Base-by-base conservation (phyloP, 2,888 invertebrate genomes). In the Idaea biselata region DNA sequence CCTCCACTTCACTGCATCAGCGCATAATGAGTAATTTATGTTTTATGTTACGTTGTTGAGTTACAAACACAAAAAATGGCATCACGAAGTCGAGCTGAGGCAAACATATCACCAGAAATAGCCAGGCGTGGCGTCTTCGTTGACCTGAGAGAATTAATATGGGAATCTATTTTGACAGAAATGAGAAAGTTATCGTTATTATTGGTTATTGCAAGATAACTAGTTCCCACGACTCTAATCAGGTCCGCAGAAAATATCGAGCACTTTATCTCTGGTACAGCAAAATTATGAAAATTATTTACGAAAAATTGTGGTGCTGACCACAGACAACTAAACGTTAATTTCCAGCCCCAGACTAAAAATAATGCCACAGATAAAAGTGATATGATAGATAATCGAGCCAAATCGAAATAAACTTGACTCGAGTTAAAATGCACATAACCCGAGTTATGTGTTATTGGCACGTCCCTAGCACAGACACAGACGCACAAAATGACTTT, bases 21-120 rank as follows among this genome's bases (percentile, higher is more conserved):
- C 58, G 67, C 73, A 74, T 76, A 17, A 32, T 71, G 53, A 11
- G 7, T 44, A 44, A 44, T 14, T 8, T 44, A 44, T 7, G 44
- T 3, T 44, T 14, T 44, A 44, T 44, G 14, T 44, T 44, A 8
- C 14, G 44, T 44, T 44, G 44, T 44, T 44, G 25, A 59, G 25
- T 56, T 57, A 61, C 58, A 60, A 32, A 33, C 44, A 59, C 44
- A 44, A 44, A 11, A 44, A 44, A 44, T 14, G 14, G 60, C 14
- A 62, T 59, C 58, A 11, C 14, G 11, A 58, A 59, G 33, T 18
- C 14, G 11, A 57, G 53, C 16, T 44, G 25, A 33, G 33, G 54
- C 33, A 60, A 60, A 33, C 62, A 65, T 65, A 58, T 60, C 59
- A 57, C 59, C 58, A 17, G 25, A 18, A 17, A 16, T 31, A 57